These are phyloP conservation scores for Gnathonemus echidnorhynchus DNA, from an alignment of 2,113 vertebrate species.

Conservation along the genomic window DNA sequence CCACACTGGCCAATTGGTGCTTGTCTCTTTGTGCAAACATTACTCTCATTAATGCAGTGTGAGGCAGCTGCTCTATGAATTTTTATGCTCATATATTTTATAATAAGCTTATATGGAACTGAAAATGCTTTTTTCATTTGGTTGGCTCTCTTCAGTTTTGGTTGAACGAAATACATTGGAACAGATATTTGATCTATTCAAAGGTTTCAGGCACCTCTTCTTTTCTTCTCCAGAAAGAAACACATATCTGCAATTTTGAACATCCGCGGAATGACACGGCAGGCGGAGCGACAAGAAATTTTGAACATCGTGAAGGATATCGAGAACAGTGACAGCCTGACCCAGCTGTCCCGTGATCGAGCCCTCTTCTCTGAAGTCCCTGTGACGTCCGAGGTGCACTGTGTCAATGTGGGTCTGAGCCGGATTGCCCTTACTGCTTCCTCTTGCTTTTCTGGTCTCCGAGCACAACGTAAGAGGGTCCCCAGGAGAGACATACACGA, in stretches of 20 bases:
- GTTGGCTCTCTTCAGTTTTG: not conserved
- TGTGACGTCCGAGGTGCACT: conserved; percentile 64
- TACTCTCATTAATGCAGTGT: not conserved
- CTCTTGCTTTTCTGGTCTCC: conserved; percentile 53
- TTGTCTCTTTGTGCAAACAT: not conserved
- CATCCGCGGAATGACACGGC: conserved; percentile 66
- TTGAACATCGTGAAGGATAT: conserved; percentile 74
- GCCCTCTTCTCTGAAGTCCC: conserved; percentile 75
- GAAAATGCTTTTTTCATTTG: not conserved
- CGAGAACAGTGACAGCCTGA: conserved; percentile 49
- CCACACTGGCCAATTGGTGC: not conserved
- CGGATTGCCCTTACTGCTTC: conserved; percentile 58
- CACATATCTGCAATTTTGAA: conserved; percentile 79
- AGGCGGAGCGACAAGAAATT: conserved; percentile 70
- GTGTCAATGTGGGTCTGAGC: conserved; percentile 65
- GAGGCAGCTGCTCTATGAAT: not conserved
- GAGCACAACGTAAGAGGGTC: conserved; percentile 38
- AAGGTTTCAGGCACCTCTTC: not conserved
- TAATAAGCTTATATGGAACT: not conserved
- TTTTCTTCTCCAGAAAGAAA: conserved; percentile 57
- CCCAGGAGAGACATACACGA: conserved; percentile 40
- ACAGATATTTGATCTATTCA: not conserved
- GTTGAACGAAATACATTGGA: not conserved
- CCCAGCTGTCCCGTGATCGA: conserved; percentile 45
- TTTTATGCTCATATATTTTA: not conserved